Evolutionary conservation across 2,888 invertebrate species (phyloP).

Genomic region (Scaeva pyrastri): DNA sequence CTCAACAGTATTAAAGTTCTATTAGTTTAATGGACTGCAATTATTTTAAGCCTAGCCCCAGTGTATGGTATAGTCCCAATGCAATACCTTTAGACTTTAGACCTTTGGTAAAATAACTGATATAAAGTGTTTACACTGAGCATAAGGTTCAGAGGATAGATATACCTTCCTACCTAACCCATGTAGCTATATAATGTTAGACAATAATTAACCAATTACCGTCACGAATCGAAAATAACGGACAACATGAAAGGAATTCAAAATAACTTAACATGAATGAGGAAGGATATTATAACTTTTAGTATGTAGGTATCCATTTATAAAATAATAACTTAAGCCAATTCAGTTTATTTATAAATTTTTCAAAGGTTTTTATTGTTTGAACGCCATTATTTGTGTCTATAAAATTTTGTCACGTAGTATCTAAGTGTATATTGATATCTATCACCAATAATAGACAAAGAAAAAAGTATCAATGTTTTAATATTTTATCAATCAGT

Average conservation of each 20-base stretch:
- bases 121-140: slow-evolving; percentile 30
- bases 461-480: slow-evolving; percentile 5
- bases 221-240: slow-evolving; percentile 45
- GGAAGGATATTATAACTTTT: background rate
- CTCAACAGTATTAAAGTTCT: slow-evolving; percentile 33
- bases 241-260: slow-evolving; percentile 9
- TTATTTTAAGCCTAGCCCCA: slow-evolving; percentile 24
- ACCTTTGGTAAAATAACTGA: background rate
- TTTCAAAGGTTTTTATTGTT: slow-evolving; percentile 32
- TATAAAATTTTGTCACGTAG: slow-evolving; percentile 22
- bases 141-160: background rate
- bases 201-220: slow-evolving; percentile 61
- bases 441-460: slow-evolving; percentile 16
- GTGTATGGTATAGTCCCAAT: background rate
- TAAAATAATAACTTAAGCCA: slow-evolving; percentile 2
- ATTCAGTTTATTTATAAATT: slow-evolving; percentile 4
- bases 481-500: slow-evolving; percentile 16
- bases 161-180: background rate
- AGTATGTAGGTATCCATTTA: background rate
- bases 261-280: background rate
- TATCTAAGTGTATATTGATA: background rate
- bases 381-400: slow-evolving; percentile 22
- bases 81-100: background rate
- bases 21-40: slow-evolving; percentile 62
- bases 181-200: slow-evolving; percentile 39